These are phyloP conservation scores for Rhinogobio ventralis DNA, from an alignment of 2,797 vertebrate genomes.

Conservation along the genomic window DNA sequence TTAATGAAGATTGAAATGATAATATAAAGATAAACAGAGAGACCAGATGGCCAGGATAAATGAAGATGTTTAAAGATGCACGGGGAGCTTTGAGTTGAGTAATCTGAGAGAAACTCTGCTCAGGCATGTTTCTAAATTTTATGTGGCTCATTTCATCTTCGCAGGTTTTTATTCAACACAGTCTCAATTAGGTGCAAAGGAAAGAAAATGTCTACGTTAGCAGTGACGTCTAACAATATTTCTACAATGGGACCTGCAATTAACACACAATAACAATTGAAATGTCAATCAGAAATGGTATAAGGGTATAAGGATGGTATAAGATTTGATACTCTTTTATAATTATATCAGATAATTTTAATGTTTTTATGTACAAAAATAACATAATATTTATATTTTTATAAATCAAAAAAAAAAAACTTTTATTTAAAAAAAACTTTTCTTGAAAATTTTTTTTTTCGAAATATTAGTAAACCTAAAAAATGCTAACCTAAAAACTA, in stretches of 20 bases:
- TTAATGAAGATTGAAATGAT: background rate
- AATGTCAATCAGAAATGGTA: background rate
- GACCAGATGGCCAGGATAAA: background rate
- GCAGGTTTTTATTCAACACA: background rate
- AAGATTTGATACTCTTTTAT: background rate
- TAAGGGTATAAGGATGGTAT: background rate
- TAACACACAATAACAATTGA: background rate
- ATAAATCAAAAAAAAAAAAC: too few relatives aligned
- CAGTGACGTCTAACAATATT: background rate
- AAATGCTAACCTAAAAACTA: too few relatives aligned
- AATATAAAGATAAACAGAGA: background rate
- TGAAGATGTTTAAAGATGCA: background rate
- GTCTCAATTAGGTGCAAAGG: background rate
- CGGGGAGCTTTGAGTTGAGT: background rate
- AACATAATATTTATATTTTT: too few relatives aligned
- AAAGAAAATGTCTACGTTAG: background rate
- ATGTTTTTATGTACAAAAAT: too few relatives aligned
- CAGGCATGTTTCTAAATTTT: constrained; percentile 18
- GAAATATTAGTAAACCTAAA: too few relatives aligned
- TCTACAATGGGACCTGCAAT: background rate
- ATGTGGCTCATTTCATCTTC: background rate
- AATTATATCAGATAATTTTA: too few relatives aligned
- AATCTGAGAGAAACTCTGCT: background rate
- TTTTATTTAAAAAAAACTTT: too few relatives aligned
- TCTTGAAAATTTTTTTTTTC: too few relatives aligned